phyloP scores from a whole-genome alignment of 2,797 vertebrate genomes.

The Halcyon smyrnensis region DNA sequence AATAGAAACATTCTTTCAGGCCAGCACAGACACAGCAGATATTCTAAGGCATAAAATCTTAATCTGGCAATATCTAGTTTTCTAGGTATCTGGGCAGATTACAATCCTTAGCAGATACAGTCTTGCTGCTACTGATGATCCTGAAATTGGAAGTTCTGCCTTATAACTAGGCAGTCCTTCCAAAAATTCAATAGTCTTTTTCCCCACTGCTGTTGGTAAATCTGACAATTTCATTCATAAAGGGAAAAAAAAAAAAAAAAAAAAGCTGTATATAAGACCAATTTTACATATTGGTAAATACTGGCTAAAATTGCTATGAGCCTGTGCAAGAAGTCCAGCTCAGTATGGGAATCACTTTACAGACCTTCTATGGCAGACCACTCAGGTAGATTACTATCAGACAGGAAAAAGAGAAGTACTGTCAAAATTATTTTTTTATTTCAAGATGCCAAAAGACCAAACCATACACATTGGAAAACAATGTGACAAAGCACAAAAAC shows the following conservation, averaged over 20 bases:
- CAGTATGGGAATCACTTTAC: background rate
- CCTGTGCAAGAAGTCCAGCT: background rate
- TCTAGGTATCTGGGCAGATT: background rate
- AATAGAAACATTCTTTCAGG: background rate
- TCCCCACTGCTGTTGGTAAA: background rate
- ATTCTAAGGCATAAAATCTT: background rate
- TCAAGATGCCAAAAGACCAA: constrained; percentile 22
- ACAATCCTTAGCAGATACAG: background rate
- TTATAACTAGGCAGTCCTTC: background rate
- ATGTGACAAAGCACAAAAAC: constrained; percentile 20
- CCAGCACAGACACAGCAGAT: background rate
- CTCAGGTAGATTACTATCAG: background rate
- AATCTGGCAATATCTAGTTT: background rate
- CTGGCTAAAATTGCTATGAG: background rate
- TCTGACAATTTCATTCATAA: background rate
- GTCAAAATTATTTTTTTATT: background rate
- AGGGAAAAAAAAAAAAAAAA: background rate
- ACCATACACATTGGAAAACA: constrained; percentile 4
- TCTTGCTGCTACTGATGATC: background rate
- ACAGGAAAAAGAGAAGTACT: background rate
- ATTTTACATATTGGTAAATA: background rate
- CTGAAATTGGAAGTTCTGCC: background rate
- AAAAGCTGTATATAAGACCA: background rate
- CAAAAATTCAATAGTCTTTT: background rate
- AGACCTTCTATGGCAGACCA: background rate